These are phyloP conservation scores for Naso thynnoides DNA, from an alignment of 2,797 vertebrate genomes.

Conservation along the genomic window DNA sequence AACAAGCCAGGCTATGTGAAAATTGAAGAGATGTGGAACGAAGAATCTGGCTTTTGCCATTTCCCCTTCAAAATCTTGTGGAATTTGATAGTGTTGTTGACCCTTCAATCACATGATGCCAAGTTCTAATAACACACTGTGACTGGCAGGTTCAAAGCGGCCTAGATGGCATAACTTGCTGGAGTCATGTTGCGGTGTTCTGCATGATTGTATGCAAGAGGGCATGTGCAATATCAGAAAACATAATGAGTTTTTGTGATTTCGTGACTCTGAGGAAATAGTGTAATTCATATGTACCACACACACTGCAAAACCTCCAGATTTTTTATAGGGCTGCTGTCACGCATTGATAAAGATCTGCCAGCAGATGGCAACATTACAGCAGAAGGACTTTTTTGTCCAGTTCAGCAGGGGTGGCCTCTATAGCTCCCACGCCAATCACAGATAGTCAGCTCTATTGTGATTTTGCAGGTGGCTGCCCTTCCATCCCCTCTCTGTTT, in stretches of 20 bases:
- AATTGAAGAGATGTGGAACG: conserved; percentile 45
- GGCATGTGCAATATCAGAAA: conserved; percentile 46
- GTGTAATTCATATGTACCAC: conserved; percentile 40
- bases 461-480: conserved; percentile 74
- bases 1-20: conserved; percentile 50
- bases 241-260: conserved; percentile 50
- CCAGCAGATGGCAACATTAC: conserved; percentile 84
- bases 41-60: conserved; percentile 26
- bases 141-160: conserved; percentile 58
- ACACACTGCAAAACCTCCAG: conserved; percentile 2
- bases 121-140: conserved; percentile 68
- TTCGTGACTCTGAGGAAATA: conserved; percentile 39
- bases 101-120: conserved; percentile 69
- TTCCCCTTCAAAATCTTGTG: conserved; percentile 40
- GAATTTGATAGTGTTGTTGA: conserved; percentile 72
- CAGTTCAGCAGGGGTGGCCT: conserved; percentile 31
- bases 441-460: conserved; percentile 49
- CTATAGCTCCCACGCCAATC: conserved; percentile 44
- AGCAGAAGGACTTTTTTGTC: conserved; percentile 66
- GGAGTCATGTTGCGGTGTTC: conserved; percentile 57
- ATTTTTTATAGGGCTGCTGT: conserved; percentile 30
- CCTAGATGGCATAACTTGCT: conserved; percentile 59
- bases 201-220: conserved; percentile 54
- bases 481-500: conserved; percentile 48
- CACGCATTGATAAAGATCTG: conserved; percentile 50